A percentile compares a stretch with the other conserved stretches of the same genome.
phyloP scores from a whole-genome alignment of 2,113 vertebrate genomes.

The Aptenodytes forsteri region DNA sequence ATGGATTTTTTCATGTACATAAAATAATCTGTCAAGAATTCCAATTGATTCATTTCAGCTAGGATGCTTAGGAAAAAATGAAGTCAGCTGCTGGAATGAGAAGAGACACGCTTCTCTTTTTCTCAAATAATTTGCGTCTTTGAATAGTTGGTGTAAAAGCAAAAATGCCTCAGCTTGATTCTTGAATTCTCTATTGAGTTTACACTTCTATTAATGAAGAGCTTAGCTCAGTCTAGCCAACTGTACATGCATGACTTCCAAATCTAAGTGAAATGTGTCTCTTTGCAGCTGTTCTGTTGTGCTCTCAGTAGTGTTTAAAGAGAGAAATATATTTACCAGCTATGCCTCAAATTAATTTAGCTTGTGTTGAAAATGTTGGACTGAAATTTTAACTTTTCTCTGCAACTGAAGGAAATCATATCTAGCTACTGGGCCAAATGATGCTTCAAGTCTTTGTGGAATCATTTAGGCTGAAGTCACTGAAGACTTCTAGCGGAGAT shows the following conservation, averaged over 20 bases:
- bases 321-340: neutral
- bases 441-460: neutral
- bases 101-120: neutral
- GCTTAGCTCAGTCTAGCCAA: slow-evolving; percentile 59
- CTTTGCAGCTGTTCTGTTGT: slow-evolving; percentile 51
- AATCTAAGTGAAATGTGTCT: slow-evolving; percentile 49
- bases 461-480: neutral
- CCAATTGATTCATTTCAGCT: neutral
- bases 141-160: slow-evolving; percentile 44
- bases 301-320: slow-evolving; percentile 31
- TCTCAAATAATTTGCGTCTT: slow-evolving; percentile 43
- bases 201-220: slow-evolving; percentile 63
- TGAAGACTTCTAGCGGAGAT: neutral
- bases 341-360: slow-evolving; percentile 59
- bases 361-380: slow-evolving; percentile 40
- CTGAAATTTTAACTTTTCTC: slow-evolving; percentile 52
- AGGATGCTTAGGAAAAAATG: neutral
- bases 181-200: slow-evolving; percentile 58
- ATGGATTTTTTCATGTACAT: neutral
- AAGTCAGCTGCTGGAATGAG: neutral
- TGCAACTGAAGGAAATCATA: neutral
- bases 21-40: neutral
- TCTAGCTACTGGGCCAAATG: neutral
- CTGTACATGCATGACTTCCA: slow-evolving; percentile 64
- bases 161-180: slow-evolving; percentile 33